phyloP scores from a whole-genome alignment of 1,140 invertebrate genomes.

The Aleiodes sp. region DNA sequence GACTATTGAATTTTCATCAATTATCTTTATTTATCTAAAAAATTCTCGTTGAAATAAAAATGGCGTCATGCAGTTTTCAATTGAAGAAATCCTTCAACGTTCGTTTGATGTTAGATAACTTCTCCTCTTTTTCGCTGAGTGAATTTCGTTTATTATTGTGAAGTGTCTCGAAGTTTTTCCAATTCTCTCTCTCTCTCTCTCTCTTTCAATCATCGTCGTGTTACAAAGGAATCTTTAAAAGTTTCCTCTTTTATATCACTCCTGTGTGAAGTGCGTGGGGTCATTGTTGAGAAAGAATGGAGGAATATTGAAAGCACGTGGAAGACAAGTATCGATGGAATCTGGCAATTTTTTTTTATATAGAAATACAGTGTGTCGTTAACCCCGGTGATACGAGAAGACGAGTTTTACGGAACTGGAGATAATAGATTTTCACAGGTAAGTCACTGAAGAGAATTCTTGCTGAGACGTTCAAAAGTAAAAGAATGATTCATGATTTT shows the following conservation, averaged over 20 bases:
- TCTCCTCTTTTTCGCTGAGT: too few species aligned
- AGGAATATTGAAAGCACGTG: conserved; percentile 9
- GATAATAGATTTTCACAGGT: conserved; percentile 2
- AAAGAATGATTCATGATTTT: too few species aligned
- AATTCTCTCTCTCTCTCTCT: background rate
- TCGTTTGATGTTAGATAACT: too few species aligned
- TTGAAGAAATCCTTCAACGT: too few species aligned
- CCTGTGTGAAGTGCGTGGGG: background rate
- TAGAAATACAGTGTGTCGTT: background rate
- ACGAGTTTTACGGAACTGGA: background rate
- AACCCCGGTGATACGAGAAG: background rate
- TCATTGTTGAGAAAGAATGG: conserved; percentile 8
- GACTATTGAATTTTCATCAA: background rate
- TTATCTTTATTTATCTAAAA: too few species aligned
- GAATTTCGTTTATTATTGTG: too few species aligned
- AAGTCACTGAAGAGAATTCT: background rate
- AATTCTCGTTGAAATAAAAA: too few species aligned
- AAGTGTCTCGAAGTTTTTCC: too few species aligned
- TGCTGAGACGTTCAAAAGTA: background rate
- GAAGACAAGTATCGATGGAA: conserved; percentile 9
- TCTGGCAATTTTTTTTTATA: background rate
- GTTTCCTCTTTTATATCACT: background rate
- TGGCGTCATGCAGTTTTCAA: too few species aligned
- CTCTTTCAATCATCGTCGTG: background rate
- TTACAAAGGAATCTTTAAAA: background rate